Evolutionary conservation across 2,797 vertebrate species (phyloP).

Genomic region (Gadopsis marmoratus): DNA sequence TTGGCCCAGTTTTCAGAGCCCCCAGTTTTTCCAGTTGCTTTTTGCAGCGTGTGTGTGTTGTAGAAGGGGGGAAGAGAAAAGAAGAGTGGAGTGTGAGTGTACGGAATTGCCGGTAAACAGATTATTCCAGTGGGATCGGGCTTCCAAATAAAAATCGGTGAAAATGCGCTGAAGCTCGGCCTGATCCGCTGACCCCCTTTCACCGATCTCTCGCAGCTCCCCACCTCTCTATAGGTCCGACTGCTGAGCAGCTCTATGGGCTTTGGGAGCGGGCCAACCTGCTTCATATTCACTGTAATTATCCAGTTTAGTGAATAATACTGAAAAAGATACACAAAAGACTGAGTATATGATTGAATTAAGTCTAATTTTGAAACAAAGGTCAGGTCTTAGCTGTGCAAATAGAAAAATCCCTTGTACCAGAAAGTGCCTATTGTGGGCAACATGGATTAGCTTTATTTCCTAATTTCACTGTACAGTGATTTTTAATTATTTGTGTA

Average conservation of each 20-base stretch:
- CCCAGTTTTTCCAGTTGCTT: constrained; percentile 57
- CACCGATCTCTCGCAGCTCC: constrained; percentile 32
- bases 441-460: constrained; percentile 76
- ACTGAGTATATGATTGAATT: constrained; percentile 71
- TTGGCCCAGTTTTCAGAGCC: constrained; percentile 63
- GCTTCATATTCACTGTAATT: constrained; percentile 74
- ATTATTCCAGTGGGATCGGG: constrained; percentile 61
- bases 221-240: constrained; percentile 34
- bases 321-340: constrained; percentile 64
- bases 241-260: constrained; percentile 45
- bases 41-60: constrained; percentile 21
- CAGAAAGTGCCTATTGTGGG: constrained; percentile 71
- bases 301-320: constrained; percentile 82
- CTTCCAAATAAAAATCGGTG: constrained; percentile 32
- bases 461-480: constrained; percentile 83
- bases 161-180: constrained; percentile 26
- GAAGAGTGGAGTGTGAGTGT: constrained; percentile 48
- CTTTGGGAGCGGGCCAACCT: constrained; percentile 61
- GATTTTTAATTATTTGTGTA: constrained; percentile 83
- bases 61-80: constrained; percentile 26
- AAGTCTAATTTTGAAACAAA: constrained; percentile 72
- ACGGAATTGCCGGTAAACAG: constrained; percentile 70
- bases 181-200: constrained; percentile 44
- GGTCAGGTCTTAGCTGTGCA: constrained; percentile 70
- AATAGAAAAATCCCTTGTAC: constrained; percentile 70